These are phyloP conservation scores for Myotis planiceps DNA, from an alignment of 2,797 vertebrate species.

Conservation along the genomic window DNA sequence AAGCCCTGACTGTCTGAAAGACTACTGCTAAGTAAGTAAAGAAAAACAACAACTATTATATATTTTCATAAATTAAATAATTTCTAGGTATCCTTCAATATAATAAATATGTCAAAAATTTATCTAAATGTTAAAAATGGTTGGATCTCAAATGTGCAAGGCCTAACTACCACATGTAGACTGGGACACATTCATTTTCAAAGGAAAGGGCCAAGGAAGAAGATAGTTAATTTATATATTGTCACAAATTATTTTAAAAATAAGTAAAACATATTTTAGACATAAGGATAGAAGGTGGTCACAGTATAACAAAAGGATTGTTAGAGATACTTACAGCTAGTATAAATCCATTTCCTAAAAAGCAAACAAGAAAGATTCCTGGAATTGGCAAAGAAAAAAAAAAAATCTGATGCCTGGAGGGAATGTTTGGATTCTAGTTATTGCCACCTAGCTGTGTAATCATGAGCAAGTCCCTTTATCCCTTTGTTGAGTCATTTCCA, in stretches of 20 bases:
- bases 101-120: neutral
- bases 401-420: neutral
- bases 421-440: neutral
- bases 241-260: neutral
- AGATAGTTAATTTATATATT: neutral
- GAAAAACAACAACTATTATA: neutral
- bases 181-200: neutral
- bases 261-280: neutral
- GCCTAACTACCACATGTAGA: neutral
- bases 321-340: neutral
- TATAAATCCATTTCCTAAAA: neutral
- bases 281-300: neutral
- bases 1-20: neutral
- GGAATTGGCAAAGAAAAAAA: neutral
- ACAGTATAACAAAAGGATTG: neutral
- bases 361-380: neutral
- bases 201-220: neutral
- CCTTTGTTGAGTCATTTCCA: neutral
- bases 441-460: neutral
- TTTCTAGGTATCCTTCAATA: neutral
- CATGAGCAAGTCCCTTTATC: neutral
- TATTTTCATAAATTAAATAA: neutral
- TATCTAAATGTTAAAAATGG: neutral
- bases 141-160: neutral
- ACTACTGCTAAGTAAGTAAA: neutral